Percentiles rank a stretch among this genome's conserved stretches.
These are phyloP conservation scores for Lucilia cuprina DNA, from an alignment of 1,140 invertebrate species.

Conservation along the genomic window DNA sequence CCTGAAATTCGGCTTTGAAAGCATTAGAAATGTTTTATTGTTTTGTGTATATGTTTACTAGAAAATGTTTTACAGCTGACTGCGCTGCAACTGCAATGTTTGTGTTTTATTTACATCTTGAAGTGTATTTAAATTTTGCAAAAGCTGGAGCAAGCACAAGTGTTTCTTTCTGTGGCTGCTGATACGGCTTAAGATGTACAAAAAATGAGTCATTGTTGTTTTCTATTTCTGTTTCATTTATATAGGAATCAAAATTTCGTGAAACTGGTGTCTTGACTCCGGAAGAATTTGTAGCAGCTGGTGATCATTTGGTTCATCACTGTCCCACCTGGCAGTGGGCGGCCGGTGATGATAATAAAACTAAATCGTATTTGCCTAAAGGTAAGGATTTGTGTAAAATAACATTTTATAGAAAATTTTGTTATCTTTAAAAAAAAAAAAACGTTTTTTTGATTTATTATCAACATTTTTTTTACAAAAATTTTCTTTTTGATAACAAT, in stretches of 20 bases:
- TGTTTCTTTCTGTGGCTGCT: too few relatives aligned
- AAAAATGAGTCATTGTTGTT: conserved; percentile 18
- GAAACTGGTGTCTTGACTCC: conserved; percentile 98
- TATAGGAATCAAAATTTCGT: conserved; percentile 95
- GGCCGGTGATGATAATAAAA: conserved; percentile 84
- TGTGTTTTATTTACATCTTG: too few relatives aligned
- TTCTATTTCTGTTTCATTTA: conserved; percentile 37
- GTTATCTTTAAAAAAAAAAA: not conserved
- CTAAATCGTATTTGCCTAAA: conserved; percentile 87
- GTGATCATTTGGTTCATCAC: conserved; percentile 98
- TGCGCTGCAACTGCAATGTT: too few relatives aligned
- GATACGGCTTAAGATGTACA: not conserved
- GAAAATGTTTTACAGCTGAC: too few relatives aligned
- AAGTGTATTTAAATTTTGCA: too few relatives aligned
- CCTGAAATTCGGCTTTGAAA: too few relatives aligned
- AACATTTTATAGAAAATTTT: not conserved
- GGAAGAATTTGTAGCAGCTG: conserved; percentile 94
- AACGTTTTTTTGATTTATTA: too few relatives aligned
- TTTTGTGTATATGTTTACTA: too few relatives aligned
- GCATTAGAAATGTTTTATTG: too few relatives aligned
- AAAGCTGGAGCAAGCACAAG: too few relatives aligned
- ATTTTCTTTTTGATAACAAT: too few relatives aligned
- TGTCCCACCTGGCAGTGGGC: conserved; percentile 99
- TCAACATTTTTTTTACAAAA: too few relatives aligned
- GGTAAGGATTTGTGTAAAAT: not conserved